Evolutionary conservation across 1,140 invertebrate species (phyloP), one percentile per base, ranked within the genome.

Genomic region (Lordiphosa mommai): DNA sequence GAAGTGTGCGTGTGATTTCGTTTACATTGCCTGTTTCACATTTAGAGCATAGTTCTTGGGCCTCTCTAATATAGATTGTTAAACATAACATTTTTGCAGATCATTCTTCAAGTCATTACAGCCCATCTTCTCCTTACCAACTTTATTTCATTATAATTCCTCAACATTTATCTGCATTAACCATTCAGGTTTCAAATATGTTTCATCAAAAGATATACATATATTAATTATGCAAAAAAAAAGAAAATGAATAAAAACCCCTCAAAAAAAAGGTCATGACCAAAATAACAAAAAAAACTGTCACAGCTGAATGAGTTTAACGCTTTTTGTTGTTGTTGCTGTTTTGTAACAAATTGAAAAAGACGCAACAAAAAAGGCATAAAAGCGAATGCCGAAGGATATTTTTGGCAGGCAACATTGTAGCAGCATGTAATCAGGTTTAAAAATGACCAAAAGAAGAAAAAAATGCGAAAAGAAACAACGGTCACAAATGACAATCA

Each of bases 301-400:
- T 69, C 61, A 82, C 71, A 76, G 77, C 44, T 84, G 77, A 82
- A 82, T 84, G 71, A 72, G 53, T 84, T 80, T 63, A 68, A 27
- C 48, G 17, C 51, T 23, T 48, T 41, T 65, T 51, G 55, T 56
- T 79, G 57, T 27, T 41, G 61, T 50, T 40, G 16, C 33, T 40
- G 34, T 23, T 66, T 46, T 23, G 49, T 37, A 37, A 71, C 71
- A 80, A 80, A 80, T 80, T 82, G 71, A 76, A 82, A 80, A 79
- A 70, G 59, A 65, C 53, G 48, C 65, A 51, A 68, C 37, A 37
- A 48, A 61, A 52, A 58, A 52, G 61, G 64, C 64, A 63, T 66
- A 51, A 79, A 73, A 82, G 59, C 58, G 30, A 38, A 51, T 41
- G 55, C 64, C 73, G 37, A 61, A 49, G 74, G 56, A 70, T 64